Percentiles rank a stretch among this genome's conserved stretches.
These are phyloP conservation scores for Heliocidaris erythrogramma DNA, from an alignment of 35 echinoderm and acorn worm species.

Conservation along the genomic window DNA sequence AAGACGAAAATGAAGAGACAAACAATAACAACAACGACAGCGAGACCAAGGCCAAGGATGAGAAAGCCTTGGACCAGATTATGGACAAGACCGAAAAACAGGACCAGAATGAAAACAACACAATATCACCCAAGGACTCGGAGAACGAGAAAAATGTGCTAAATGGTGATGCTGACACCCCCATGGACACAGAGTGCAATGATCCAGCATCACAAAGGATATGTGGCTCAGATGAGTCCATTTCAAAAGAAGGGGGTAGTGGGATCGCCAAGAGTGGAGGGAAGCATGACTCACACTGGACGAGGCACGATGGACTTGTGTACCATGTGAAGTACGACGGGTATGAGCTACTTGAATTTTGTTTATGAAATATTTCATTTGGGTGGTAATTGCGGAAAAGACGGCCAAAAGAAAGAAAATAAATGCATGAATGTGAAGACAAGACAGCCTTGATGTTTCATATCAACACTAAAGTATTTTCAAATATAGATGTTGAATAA, in stretches of 20 bases:
- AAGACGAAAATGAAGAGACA: conserved; percentile 28
- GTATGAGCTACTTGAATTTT: not conserved
- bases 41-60: conserved; percentile 31
- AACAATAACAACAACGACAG: conserved; percentile 38
- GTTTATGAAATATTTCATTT: no score
- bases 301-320: conserved; percentile 44
- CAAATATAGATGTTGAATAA: no score
- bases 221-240: conserved; percentile 20
- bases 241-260: conserved; percentile 51
- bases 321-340: conserved; percentile 70
- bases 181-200: conserved; percentile 41
- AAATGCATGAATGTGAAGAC: no score
- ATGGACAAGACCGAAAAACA: not conserved
- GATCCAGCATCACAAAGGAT: conserved; percentile 30
- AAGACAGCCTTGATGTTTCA: no score
- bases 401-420: no score
- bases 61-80: not conserved
- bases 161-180: conserved; percentile 29
- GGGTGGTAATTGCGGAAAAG: no score
- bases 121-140: not conserved
- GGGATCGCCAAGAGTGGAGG: conserved; percentile 51
- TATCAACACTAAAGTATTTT: no score
- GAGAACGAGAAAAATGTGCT: conserved; percentile 49
- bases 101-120: conserved; percentile 5
- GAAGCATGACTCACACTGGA: conserved; percentile 25